These are phyloP conservation scores for Drosophila virilis DNA, from an alignment of 1,140 invertebrate species.

Conservation along the genomic window DNA sequence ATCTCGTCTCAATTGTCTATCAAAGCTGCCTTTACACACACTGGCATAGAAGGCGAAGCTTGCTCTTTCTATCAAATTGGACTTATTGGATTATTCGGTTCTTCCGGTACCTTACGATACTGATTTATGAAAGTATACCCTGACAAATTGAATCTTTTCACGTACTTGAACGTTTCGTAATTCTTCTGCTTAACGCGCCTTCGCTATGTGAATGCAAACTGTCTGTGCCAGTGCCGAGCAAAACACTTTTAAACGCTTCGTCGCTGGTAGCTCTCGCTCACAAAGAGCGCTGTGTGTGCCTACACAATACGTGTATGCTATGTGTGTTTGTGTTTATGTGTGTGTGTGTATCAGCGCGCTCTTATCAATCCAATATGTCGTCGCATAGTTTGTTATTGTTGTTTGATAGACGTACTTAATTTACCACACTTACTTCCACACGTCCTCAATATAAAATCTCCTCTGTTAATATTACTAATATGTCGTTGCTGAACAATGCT, in stretches of 20 bases:
- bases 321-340: not conserved
- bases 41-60: constrained; percentile 92
- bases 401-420: constrained; percentile 62
- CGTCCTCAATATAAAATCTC: constrained; percentile 63
- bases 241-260: constrained; percentile 78
- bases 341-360: constrained; percentile 35
- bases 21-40: constrained; percentile 91
- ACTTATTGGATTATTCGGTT: constrained; percentile 40
- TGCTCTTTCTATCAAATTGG: constrained; percentile 58
- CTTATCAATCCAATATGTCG: constrained; percentile 78
- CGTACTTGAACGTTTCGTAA: constrained; percentile 39
- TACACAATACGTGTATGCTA: constrained; percentile 17
- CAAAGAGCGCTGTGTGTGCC: constrained; percentile 43
- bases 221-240: constrained; percentile 54
- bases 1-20: constrained; percentile 45
- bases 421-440: constrained; percentile 62
- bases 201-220: constrained; percentile 73
- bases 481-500: constrained; percentile 14
- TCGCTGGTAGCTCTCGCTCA: constrained; percentile 42
- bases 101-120: constrained; percentile 66
- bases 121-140: constrained; percentile 6
- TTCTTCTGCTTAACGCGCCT: constrained; percentile 59
- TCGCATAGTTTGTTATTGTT: constrained; percentile 45
- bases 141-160: constrained; percentile 38
- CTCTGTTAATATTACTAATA: constrained; percentile 29